phyloP scores from a whole-genome alignment of 2,113 vertebrate genomes.

The Oryzias woworae region DNA sequence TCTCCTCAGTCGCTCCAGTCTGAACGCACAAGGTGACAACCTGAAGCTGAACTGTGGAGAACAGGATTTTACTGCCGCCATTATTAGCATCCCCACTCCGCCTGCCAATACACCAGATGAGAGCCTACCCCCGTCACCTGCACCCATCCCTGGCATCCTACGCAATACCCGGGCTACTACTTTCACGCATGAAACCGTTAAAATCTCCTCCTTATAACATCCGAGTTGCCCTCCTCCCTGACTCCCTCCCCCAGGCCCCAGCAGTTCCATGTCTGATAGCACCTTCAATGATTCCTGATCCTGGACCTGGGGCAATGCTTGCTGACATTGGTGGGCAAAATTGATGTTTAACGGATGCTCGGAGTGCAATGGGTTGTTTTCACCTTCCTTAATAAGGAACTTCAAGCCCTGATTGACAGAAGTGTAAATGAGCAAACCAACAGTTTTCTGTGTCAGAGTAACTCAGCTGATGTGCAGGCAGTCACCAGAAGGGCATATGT shows the following conservation, averaged over 20 bases:
- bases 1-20: constrained; percentile 83
- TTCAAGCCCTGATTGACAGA: not conserved
- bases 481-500: not conserved
- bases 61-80: constrained; percentile 85
- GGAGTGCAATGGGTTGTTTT: constrained; percentile 3
- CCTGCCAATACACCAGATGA: constrained; percentile 88
- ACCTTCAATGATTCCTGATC: constrained; percentile 7
- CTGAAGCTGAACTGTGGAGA: constrained; percentile 87
- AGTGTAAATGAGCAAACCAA: not conserved
- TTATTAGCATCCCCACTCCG: constrained; percentile 90
- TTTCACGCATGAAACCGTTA: constrained; percentile 82
- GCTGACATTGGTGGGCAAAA: constrained; percentile 1
- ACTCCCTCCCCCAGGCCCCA: not conserved
- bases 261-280: not conserved
- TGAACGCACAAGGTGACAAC: constrained; percentile 84
- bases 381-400: not conserved
- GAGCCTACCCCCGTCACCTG: constrained; percentile 81
- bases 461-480: not conserved
- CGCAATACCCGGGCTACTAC: constrained; percentile 82
- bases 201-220: constrained; percentile 90
- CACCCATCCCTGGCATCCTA: constrained; percentile 74
- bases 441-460: not conserved
- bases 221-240: not conserved
- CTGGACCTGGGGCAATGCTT: constrained; percentile 24
- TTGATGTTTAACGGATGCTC: constrained; percentile 3